Percentiles rank a stretch among this genome's conserved stretches.
Conservation (phyloP, 2,113 vertebrate genomes). For the Turnix velox region DNA sequence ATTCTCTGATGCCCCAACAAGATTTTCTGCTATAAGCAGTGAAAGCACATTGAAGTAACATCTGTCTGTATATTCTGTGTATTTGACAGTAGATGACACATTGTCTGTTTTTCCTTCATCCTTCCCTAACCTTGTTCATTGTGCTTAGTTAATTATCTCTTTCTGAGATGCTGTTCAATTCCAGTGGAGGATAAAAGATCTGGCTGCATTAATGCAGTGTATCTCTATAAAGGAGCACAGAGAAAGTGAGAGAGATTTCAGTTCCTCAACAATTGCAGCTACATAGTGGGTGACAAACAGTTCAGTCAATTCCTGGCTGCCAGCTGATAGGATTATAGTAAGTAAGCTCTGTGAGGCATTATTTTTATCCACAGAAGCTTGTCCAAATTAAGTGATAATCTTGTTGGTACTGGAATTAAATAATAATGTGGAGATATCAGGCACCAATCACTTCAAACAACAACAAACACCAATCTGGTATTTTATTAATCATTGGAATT, state of each 20-base stretch:
- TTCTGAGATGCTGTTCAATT: background rate
- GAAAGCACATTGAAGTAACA: background rate
- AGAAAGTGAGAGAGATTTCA: background rate
- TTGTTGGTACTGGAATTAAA: slow-evolving; percentile 39
- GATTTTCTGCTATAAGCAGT: background rate
- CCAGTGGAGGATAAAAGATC: background rate
- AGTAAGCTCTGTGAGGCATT: background rate
- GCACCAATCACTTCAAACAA: background rate
- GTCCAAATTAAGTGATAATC: slow-evolving; percentile 32
- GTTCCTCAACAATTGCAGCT: background rate
- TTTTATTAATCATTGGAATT: slow-evolving; percentile 29
- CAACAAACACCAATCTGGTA: slow-evolving; percentile 15
- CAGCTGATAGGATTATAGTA: slow-evolving; percentile 32
- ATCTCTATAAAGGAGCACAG: background rate
- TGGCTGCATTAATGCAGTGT: background rate
- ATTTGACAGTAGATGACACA: background rate
- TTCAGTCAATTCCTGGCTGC: background rate
- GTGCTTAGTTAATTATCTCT: background rate
- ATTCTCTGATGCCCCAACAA: background rate
- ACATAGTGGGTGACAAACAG: background rate
- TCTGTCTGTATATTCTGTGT: background rate
- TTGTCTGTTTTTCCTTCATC: background rate
- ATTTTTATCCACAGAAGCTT: background rate
- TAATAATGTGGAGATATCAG: slow-evolving; percentile 1
- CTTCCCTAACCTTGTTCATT: background rate